phyloP scores from a whole-genome alignment of 53 echinoderm and acorn worm genomes.

The Antedon mediterranea region DNA sequence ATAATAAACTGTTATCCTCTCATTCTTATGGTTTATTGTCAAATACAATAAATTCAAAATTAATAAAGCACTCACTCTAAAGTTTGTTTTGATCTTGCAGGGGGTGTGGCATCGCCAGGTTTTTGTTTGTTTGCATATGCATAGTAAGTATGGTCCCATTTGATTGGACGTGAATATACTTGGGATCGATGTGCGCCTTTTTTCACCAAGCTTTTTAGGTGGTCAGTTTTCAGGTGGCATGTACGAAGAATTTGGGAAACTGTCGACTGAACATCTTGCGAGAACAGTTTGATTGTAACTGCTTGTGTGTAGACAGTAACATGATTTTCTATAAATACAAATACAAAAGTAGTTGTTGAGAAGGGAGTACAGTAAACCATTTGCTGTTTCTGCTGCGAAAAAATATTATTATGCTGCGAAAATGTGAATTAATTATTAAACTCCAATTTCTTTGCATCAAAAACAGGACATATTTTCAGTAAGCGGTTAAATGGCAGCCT shows the following conservation, averaged over 20 bases:
- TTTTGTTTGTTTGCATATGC: conserved; percentile 55
- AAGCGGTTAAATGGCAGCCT: too few species aligned
- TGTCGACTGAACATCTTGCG: conserved; percentile 41
- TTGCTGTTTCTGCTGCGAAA: too few species aligned
- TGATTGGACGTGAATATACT: conserved; percentile 42
- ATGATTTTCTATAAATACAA: not conserved
- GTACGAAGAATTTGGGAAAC: conserved; percentile 60
- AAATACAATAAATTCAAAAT: not conserved
- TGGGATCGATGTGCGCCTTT: not conserved
- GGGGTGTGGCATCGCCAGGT: conserved; percentile 13
- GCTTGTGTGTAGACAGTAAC: conserved; percentile 5
- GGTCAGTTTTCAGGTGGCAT: conserved; percentile 61
- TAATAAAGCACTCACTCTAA: conserved; percentile 54
- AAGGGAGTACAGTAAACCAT: too few species aligned
- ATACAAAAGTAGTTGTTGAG: not conserved
- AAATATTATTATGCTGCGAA: too few species aligned
- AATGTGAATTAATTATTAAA: too few species aligned
- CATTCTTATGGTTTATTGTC: too few species aligned
- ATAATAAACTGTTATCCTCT: too few species aligned
- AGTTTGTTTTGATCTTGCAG: conserved; percentile 8
- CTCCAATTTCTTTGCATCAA: too few species aligned
- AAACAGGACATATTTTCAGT: too few species aligned
- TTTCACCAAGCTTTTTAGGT: conserved; percentile 17
- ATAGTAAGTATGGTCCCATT: conserved; percentile 77
- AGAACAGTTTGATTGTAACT: conserved; percentile 45